Evolutionary conservation across 1,140 invertebrate genomes (phyloP), one percentile per base, ranked within the genome.

Genomic region (Ectropis grisescens): DNA sequence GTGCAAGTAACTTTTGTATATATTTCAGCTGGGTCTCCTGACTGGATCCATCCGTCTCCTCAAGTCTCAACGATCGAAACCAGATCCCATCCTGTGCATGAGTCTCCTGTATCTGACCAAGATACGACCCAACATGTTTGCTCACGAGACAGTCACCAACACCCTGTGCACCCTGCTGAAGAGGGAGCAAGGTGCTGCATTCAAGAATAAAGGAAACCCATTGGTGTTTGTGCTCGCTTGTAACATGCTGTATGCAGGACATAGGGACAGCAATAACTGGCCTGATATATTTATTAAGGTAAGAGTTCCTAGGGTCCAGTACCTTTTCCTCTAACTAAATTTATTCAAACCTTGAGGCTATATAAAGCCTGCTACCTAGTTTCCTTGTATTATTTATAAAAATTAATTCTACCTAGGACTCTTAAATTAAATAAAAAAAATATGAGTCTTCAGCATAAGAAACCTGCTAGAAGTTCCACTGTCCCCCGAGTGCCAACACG

Each of bases 81-180:
- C 92, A 14, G 95, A 97, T 51, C 86, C 86, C 15, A 81, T 93
- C 7, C 79, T 94, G 0, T 93, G 89, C 49, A 86, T 94, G 48
- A 88, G 89, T 31, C 75, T 98, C 24, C 85, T 95, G 14, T 94
- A 94, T 68, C 61, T 96, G 10, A 91, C 90, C 0, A 95, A 96
- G 80, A 86, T 90, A 23, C 85, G 90, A 41, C 89, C 94, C 1
- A 85, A 87, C 15, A 86, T 94, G 54, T 96, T 94, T 62, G 86
- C 85, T 2, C 91, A 90, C 59, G 94, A 97, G 56, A 84, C 88
- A 28, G 88, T 95, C 8, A 86, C 91, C 10, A 89, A 91, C 58
- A 93, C 89, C 2, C 82, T 98, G 2, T 89, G 93, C 33, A 93
- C 91, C 12, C 79, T 96, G n/a, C 72, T 98, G 27, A 91, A 92